These are phyloP conservation scores for Pseudochirops corinnae DNA, from an alignment of 2,797 vertebrate genomes.

Conservation along the genomic window DNA sequence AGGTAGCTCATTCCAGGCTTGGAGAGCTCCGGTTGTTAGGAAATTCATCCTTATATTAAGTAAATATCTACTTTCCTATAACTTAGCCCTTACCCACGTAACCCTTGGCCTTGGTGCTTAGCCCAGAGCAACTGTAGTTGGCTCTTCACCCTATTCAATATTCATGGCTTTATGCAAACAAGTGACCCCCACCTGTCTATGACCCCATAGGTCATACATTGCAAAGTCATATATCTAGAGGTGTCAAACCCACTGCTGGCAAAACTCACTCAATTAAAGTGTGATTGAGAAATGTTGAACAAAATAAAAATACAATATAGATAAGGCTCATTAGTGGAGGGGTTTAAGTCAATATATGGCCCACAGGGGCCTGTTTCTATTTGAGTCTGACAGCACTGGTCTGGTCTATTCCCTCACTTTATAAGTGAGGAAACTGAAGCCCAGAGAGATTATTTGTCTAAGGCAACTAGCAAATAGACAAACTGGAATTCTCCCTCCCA, in stretches of 20 bases:
- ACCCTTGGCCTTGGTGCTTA: not conserved
- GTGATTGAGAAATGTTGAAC: not conserved
- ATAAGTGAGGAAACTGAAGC: not conserved
- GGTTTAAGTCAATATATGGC: not conserved
- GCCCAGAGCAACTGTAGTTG: not conserved
- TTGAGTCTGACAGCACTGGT: not conserved
- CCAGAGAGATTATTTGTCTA: not conserved
- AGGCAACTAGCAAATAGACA: not conserved
- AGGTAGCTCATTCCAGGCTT: conserved; percentile 25
- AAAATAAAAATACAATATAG: not conserved
- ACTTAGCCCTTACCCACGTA: not conserved
- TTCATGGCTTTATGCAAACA: not conserved
- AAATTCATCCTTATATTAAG: conserved; percentile 13
- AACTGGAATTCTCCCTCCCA: not conserved
- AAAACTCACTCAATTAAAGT: not conserved
- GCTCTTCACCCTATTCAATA: not conserved
- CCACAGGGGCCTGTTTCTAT: not conserved
- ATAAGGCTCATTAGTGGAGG: not conserved
- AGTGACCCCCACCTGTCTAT: not conserved
- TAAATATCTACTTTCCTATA: conserved; percentile 3
- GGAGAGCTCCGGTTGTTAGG: not conserved
- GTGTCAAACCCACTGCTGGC: not conserved
- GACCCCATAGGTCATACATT: not conserved
- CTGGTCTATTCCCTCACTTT: not conserved
- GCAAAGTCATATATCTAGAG: not conserved